Evolutionary conservation across 2,113 vertebrate genomes (phyloP), one percentile per base, ranked within the genome.

Genomic region (Myanophis thanlyinensis): DNA sequence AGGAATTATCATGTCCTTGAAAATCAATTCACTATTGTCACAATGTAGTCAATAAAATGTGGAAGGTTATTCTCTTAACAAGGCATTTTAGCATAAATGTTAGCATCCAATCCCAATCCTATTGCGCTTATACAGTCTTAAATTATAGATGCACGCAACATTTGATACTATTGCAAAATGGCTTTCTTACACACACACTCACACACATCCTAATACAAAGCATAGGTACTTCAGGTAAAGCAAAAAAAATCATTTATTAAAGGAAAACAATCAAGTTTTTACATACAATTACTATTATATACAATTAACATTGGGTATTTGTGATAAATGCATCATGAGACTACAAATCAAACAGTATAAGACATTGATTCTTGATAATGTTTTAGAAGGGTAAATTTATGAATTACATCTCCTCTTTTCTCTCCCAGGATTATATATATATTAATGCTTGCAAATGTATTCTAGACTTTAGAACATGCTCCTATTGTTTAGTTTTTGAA

Each of bases 61-160:
- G 87, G 13, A 67, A 91, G 67, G 87, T 47, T 62, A 95, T 91
- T 90, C 52, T 85, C 93, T 94, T 90, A 93, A 94, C 25, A 93
- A 89, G 35, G 51, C 13, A 92, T 51, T 44, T 91, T 93, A 87
- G 89, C 73, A 67, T 49, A 94, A 93, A n/a, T 0, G 91, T 49
- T 15, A 94, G 80, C 84, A 15, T 88, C 59, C 56, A 80, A 91
- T 92, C 94, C 73, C 88, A 94, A 96, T 93, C 88, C 88, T 93
- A 67, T 85, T 89, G 94, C 80, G 90, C 87, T 92, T 84, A n/a
- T 54, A 89, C 91, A 93, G 94, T 59, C 67, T 67, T 91, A 94
- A 87, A 94, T 94, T 80, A 44, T 7, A 80, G 1, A 22, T 80
- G 35, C 18, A 40, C 15, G 5, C 1, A 67, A 67, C 9, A 27